A percentile compares a stretch with the other conserved stretches of the same genome.
Evolutionary conservation across 2,113 vertebrate species (phyloP).

Genomic region (Gopherus flavomarginatus): DNA sequence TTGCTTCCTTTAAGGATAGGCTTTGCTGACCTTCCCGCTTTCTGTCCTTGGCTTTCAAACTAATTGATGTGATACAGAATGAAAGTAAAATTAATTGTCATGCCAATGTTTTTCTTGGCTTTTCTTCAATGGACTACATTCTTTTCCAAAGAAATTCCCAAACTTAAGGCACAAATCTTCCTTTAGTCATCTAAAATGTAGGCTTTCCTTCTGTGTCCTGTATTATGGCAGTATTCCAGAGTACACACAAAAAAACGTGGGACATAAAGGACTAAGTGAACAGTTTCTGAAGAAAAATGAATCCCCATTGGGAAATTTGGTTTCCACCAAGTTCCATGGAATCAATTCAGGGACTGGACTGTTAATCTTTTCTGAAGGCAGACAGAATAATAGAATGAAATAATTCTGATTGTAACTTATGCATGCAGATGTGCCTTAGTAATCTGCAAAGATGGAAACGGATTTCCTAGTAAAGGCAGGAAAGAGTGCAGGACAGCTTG

Average conservation of each 20-base stretch:
- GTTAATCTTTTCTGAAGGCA: not conserved
- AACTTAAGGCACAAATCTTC: conserved; percentile 46
- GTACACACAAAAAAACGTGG: conserved; percentile 35
- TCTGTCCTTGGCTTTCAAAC: conserved; percentile 22
- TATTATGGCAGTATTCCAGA: conserved; percentile 48
- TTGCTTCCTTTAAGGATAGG: conserved; percentile 37
- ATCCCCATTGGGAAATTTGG: conserved; percentile 42
- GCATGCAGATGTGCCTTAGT: not conserved
- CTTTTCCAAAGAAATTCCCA: conserved; percentile 52
- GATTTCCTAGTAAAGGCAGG: conserved; percentile 9
- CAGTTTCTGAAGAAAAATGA: conserved; percentile 23
- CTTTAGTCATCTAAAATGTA: conserved; percentile 26
- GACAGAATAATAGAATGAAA: not conserved
- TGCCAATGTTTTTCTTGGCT: not conserved
- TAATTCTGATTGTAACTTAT: not conserved
- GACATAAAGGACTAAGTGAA: conserved; percentile 56
- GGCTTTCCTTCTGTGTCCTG: conserved; percentile 53
- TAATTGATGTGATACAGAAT: not conserved
- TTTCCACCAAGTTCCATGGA: conserved; percentile 38
- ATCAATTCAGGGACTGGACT: conserved; percentile 42
- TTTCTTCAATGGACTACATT: conserved; percentile 20
- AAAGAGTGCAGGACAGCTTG: not conserved
- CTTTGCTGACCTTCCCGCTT: conserved; percentile 8
- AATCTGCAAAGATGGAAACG: not conserved
- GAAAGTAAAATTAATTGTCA: conserved; percentile 10